Percentiles rank a stretch among this genome's conserved stretches.
phyloP scores from a whole-genome alignment of 2,888 invertebrate genomes.

The Hemistola chrysoprasaria region DNA sequence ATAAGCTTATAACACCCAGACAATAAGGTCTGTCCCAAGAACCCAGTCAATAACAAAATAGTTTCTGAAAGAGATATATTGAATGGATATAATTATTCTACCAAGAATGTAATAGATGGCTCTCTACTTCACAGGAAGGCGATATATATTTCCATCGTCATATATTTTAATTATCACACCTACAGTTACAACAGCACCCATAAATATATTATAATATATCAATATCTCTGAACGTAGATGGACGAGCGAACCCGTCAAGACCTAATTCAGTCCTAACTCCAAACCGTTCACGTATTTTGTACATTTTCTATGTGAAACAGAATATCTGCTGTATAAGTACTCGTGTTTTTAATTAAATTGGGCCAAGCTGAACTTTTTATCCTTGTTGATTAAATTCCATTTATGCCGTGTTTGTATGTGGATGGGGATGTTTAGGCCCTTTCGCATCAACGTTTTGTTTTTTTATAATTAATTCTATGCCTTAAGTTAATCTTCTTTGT shows the following conservation, averaged over 20 bases:
- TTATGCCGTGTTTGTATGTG: slow-evolving; percentile 32
- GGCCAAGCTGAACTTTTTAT: slow-evolving; percentile 29
- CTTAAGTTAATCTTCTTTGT: slow-evolving; percentile 29
- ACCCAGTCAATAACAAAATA: too few relatives aligned
- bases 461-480: slow-evolving; percentile 31
- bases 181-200: slow-evolving; percentile 1
- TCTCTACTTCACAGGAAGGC: too few relatives aligned
- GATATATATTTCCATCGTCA: too few relatives aligned
- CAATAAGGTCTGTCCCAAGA: too few relatives aligned
- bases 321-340: slow-evolving; percentile 31
- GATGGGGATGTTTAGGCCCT: slow-evolving; percentile 26
- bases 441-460: slow-evolving; percentile 26
- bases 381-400: slow-evolving; percentile 41
- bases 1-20: too few relatives aligned
- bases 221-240: too few relatives aligned
- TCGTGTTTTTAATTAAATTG: slow-evolving; percentile 39
- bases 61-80: too few relatives aligned
- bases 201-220: too few relatives aligned
- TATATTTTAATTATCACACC: too few relatives aligned
- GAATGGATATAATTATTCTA: too few relatives aligned
- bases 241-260: neutral
- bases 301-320: slow-evolving; percentile 25
- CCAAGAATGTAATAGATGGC: too few relatives aligned
- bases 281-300: slow-evolving; percentile 18
- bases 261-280: slow-evolving; percentile 11